Conservation (phyloP, 2,797 vertebrate genomes). For the Acanthurus tractus region DNA sequence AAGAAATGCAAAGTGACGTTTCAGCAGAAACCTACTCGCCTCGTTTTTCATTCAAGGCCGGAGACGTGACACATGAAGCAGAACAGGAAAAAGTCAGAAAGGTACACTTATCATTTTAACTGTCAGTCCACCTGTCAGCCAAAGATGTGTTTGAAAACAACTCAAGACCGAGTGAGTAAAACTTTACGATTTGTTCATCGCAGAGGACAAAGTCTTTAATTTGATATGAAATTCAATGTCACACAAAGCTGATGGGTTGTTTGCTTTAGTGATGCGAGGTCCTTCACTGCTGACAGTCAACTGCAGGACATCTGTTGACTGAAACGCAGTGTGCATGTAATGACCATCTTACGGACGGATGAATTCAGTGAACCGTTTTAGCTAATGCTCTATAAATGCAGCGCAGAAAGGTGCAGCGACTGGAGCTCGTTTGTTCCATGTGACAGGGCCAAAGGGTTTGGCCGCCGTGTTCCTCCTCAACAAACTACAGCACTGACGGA, state of each 20-base stretch:
- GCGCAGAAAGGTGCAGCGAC: background rate
- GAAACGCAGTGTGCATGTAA: slow-evolving; percentile 39
- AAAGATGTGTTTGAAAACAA: slow-evolving; percentile 35
- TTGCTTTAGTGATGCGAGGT: slow-evolving; percentile 41
- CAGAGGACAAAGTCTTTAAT: slow-evolving; percentile 75
- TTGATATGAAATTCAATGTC: slow-evolving; percentile 75
- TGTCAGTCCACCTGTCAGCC: slow-evolving; percentile 57
- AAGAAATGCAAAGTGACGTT: slow-evolving; percentile 55
- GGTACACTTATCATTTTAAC: slow-evolving; percentile 66
- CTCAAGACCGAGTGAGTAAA: slow-evolving; percentile 26
- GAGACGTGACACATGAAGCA: slow-evolving; percentile 47
- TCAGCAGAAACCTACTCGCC: slow-evolving; percentile 52
- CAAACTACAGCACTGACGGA: slow-evolving; percentile 2
- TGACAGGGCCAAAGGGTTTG: background rate
- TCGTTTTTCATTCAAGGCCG: slow-evolving; percentile 65
- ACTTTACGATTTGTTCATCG: slow-evolving; percentile 45
- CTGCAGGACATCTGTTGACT: slow-evolving; percentile 38
- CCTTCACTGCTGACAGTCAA: slow-evolving; percentile 54
- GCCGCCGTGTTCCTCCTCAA: background rate
- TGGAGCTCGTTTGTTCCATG: background rate
- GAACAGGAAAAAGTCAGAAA: slow-evolving; percentile 49
- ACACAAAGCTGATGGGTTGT: slow-evolving; percentile 48
- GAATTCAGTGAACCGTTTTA: slow-evolving; percentile 14
- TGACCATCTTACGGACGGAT: slow-evolving; percentile 46
- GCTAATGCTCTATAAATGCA: background rate